Evolutionary conservation across 92 coral and sea anemone genomes (phyloP).

Genomic region (Umimayanthus chanpuru): DNA sequence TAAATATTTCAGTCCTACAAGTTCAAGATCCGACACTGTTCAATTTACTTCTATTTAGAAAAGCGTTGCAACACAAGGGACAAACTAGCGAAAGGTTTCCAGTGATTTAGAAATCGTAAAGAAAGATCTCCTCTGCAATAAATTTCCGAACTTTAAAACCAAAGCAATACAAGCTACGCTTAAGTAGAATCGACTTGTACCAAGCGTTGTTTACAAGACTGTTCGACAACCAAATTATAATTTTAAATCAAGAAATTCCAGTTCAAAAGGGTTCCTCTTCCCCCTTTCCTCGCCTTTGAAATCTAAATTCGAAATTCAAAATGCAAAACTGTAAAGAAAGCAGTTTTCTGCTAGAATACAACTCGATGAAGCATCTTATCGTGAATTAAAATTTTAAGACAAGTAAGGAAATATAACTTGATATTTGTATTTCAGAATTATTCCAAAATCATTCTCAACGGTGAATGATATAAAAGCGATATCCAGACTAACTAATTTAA

Average conservation of each 20-base stretch:
- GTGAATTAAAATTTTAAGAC: neutral
- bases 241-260: slow-evolving; percentile 15
- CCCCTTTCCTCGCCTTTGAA: slow-evolving; percentile 3
- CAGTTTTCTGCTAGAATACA: slow-evolving; percentile 19
- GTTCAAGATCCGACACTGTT: slow-evolving; percentile 6
- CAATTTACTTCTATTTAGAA: neutral
- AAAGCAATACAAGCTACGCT: slow-evolving; percentile 20
- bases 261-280: slow-evolving; percentile 1
- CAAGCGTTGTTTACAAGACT: slow-evolving; percentile 23
- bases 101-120: slow-evolving; percentile 11
- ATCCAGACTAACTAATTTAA: slow-evolving; percentile 7
- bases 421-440: slow-evolving; percentile 12
- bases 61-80: slow-evolving; percentile 9
- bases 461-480: neutral
- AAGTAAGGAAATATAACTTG: slow-evolving; percentile 21
- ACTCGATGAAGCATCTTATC: slow-evolving; percentile 8
- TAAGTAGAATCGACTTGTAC: neutral
- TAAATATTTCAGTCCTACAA: neutral
- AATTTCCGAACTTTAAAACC: slow-evolving; percentile 9
- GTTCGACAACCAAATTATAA: slow-evolving; percentile 24
- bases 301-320: slow-evolving; percentile 19
- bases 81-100: slow-evolving; percentile 7
- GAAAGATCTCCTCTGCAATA: neutral
- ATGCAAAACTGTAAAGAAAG: slow-evolving; percentile 3
- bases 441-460: slow-evolving; percentile 9